Base-by-base conservation (phyloP, 2,113 vertebrate genomes). In the Cochlearius cochlearius region DNA sequence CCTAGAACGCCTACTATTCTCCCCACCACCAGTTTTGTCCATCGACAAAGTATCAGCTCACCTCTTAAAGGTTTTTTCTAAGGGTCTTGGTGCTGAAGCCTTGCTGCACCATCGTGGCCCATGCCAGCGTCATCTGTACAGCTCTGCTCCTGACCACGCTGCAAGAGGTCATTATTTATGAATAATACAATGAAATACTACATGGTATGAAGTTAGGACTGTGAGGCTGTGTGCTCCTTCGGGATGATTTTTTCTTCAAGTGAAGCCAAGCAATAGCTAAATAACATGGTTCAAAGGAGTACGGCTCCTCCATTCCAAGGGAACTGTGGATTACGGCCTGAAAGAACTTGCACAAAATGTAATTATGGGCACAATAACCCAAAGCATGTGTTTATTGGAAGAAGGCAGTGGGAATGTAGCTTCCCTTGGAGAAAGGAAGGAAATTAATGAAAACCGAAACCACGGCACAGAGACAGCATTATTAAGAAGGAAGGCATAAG, bases 371-470 rank as follows among this genome's bases (percentile, higher is more conserved):
- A 25, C 39, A 89, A 77, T 74, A 66, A 68, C 55, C 49, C 39
- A 89, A 19, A 13, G 47, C 22, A 22, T 26, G 36, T 63, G n/a
- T n/a, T n/a, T 43, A 59, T 71, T 84, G 62, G 82, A 85, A 95
- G 76, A 56, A 85, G 52, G 43, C 49, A 60, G 15, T 21, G 52
- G 64, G 52, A 84, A 64, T 69, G 47, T 64, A 89, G 26, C 41
- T 77, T 91, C 50, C 58, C 64, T 77, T 62, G 49, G 80, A 82
- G 77, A 95, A 89, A 60, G 73, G 43, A 87, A 71, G 43, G 41
- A 94, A 94, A 81, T 64, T 62, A 89, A 71, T 49, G 83, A 93
- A 67, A 94, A 29, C 60, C 50, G 56, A 85, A 92, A 58, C 17
- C 47, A 13, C 20, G 58, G 29, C 27, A 21, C 34, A 79, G 66